Conservation (phyloP, 2,888 invertebrate genomes). For the Drosophila demipolita region DNA sequence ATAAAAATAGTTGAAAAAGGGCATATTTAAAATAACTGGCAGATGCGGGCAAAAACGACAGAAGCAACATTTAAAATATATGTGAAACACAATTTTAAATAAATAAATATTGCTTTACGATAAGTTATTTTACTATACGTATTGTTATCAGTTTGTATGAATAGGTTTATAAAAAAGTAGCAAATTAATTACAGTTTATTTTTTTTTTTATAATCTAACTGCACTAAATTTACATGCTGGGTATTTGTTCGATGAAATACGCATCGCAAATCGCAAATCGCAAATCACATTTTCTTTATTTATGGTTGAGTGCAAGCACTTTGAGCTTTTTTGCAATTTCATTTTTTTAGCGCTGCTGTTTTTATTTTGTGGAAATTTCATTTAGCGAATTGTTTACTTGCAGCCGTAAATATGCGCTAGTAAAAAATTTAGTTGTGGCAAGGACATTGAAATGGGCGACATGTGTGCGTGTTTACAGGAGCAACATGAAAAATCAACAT, state of each 20-base stretch:
- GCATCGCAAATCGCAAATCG: not conserved
- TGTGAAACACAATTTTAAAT: not conserved
- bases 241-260: not conserved
- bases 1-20: slow-evolving; percentile 5
- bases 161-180: not conserved
- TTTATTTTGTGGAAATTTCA: slow-evolving; percentile 56
- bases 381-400: slow-evolving; percentile 73
- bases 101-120: not conserved
- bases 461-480: slow-evolving; percentile 72
- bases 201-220: not conserved
- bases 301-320: slow-evolving; percentile 20
- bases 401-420: slow-evolving; percentile 66
- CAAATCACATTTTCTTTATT: slow-evolving; percentile 5
- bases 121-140: not conserved
- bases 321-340: slow-evolving; percentile 26
- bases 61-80: too few species aligned
- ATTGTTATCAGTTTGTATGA: not conserved
- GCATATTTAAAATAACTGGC: not conserved
- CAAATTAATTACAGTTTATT: not conserved
- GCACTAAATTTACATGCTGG: not conserved
- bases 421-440: slow-evolving; percentile 69
- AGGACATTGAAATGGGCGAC: slow-evolving; percentile 54
- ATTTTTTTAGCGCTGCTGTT: slow-evolving; percentile 13
- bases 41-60: not conserved
- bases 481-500: slow-evolving; percentile 62